Evolutionary conservation across 2,113 vertebrate genomes (phyloP).

Genomic region (Anser cygnoides): DNA sequence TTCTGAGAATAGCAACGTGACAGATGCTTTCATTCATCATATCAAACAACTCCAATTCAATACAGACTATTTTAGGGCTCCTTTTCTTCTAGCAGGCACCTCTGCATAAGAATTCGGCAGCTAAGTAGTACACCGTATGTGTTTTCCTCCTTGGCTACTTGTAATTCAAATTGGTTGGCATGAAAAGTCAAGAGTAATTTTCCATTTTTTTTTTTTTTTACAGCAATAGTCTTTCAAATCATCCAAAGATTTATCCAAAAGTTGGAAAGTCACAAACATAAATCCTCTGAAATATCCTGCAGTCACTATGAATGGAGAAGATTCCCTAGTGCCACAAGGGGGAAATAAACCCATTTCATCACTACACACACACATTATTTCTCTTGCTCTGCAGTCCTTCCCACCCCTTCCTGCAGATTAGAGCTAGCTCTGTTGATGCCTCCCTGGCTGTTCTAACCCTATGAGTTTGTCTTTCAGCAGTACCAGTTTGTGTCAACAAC

Average conservation of each 20-base stretch:
- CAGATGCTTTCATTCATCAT: background rate
- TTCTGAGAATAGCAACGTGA: background rate
- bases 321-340: background rate
- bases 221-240: background rate
- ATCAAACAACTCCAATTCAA: background rate
- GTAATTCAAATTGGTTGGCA: too few relatives aligned
- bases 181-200: background rate
- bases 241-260: background rate
- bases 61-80: background rate
- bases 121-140: fast-evolving
- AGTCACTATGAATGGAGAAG: background rate
- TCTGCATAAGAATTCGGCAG: background rate
- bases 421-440: background rate
- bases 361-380: background rate
- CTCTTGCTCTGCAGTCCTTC: background rate
- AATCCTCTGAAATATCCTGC: background rate
- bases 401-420: background rate
- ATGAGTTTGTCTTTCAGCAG: background rate
- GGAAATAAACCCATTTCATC: background rate
- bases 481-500: background rate
- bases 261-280: background rate
- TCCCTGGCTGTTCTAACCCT: background rate
- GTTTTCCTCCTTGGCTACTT: background rate
- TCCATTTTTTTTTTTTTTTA: background rate
- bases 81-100: background rate